Evolutionary conservation across 2,113 vertebrate species (phyloP).

Genomic region (Lepisosteus oculatus): DNA sequence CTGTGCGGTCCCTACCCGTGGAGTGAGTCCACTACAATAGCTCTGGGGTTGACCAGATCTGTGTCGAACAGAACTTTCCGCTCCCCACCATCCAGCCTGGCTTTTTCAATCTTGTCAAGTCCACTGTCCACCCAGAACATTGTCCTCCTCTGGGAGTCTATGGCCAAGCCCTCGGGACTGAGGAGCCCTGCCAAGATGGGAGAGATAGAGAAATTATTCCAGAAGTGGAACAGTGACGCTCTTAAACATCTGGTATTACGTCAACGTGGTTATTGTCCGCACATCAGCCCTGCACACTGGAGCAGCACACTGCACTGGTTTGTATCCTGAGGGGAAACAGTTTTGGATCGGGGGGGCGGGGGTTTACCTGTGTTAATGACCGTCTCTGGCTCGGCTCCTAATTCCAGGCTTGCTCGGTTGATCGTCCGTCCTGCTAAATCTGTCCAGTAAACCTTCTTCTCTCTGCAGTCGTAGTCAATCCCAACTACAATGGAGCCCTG

Average conservation of each 20-base stretch:
- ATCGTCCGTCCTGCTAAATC: constrained; percentile 87
- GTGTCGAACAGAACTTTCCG: constrained; percentile 76
- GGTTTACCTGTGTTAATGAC: constrained; percentile 77
- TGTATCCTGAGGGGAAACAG: no score
- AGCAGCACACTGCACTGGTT: not conserved
- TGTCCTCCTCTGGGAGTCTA: constrained; percentile 75
- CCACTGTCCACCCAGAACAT: constrained; percentile 96
- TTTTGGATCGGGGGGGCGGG: no score
- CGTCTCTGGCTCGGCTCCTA: constrained; percentile 82
- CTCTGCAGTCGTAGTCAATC: constrained; percentile 85
- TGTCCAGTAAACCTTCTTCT: constrained; percentile 89
- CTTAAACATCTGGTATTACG: no score
- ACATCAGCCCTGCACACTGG: not conserved
- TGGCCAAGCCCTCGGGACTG: constrained; percentile 88
- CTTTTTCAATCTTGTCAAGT: constrained; percentile 80
- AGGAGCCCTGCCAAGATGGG: constrained; percentile 69
- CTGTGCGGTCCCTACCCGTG: constrained; percentile 68
- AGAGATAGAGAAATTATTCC: not conserved
- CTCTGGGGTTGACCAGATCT: constrained; percentile 89
- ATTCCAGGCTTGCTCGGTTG: constrained; percentile 72
- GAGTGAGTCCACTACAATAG: constrained; percentile 84
- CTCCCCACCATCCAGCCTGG: constrained; percentile 80
- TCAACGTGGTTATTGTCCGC: no score
- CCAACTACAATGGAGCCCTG: constrained; percentile 96
- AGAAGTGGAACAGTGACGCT: no score